Conservation (phyloP, 53 echinoderm and acorn worm species). For the Antedon mediterranea region DNA sequence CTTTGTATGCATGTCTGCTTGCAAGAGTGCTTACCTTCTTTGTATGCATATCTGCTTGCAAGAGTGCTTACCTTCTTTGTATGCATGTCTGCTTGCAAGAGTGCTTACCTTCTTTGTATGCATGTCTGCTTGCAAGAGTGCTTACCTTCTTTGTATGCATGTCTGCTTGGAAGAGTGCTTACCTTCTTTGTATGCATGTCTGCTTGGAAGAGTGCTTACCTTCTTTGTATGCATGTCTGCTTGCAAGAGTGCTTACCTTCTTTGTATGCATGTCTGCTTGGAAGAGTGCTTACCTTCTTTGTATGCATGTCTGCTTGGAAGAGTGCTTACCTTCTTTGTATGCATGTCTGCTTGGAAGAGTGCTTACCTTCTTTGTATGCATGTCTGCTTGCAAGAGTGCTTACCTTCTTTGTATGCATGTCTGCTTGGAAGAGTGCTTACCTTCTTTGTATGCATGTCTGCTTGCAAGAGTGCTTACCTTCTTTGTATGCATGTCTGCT, state of each 20-base stretch:
- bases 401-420: constrained; percentile 83
- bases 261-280: constrained; percentile 90
- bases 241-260: constrained; percentile 89
- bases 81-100: constrained; percentile 87
- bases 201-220: constrained; percentile 87
- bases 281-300: constrained; percentile 76
- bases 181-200: constrained; percentile 86
- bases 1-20: constrained; percentile 89
- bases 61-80: constrained; percentile 78
- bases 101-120: constrained; percentile 84
- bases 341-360: constrained; percentile 85
- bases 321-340: constrained; percentile 75
- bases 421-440: constrained; percentile 90
- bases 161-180: constrained; percentile 89
- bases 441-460: constrained; percentile 87
- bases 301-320: constrained; percentile 93
- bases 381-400: constrained; percentile 86
- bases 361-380: constrained; percentile 85
- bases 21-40: constrained; percentile 81
- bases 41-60: constrained; percentile 91
- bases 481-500: constrained; percentile 91
- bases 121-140: constrained; percentile 86
- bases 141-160: constrained; percentile 83
- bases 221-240: constrained; percentile 86
- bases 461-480: constrained; percentile 85